Evolutionary conservation across 2,797 vertebrate species (phyloP).

Genomic region (Pygocentrus nattereri): DNA sequence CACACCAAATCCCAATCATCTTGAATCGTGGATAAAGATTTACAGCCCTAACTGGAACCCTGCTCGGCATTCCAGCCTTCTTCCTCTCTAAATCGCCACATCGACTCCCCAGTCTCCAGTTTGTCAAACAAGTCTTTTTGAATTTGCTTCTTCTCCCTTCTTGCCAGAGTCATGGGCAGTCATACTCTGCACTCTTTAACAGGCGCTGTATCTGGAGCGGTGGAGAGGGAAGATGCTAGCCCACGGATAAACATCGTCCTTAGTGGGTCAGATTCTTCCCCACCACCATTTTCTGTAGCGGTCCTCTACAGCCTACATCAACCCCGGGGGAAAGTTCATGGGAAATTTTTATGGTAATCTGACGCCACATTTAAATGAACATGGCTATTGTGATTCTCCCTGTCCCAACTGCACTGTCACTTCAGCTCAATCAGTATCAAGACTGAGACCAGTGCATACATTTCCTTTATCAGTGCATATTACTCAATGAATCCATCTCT

Average conservation of each 20-base stretch:
- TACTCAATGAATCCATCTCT: not conserved
- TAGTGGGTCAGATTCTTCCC: not conserved
- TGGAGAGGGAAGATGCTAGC: not conserved
- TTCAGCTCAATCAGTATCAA: conserved; percentile 6
- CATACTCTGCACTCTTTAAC: not conserved
- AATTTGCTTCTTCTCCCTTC: not conserved
- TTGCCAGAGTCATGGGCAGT: not conserved
- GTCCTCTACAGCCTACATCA: not conserved
- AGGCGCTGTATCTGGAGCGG: not conserved
- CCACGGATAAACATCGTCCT: not conserved
- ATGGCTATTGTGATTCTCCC: not conserved
- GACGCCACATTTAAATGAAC: not conserved
- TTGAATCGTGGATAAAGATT: not conserved
- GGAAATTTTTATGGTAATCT: not conserved
- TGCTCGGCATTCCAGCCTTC: not conserved
- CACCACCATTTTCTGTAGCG: not conserved
- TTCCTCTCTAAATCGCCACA: not conserved
- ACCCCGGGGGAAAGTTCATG: not conserved
- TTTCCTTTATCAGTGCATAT: not conserved
- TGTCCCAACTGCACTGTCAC: not conserved
- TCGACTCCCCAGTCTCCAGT: not conserved
- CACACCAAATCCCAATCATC: not conserved
- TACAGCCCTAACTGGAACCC: not conserved
- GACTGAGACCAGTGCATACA: not conserved
- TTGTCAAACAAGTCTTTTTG: not conserved